These are phyloP conservation scores for Malacoraja senta DNA, from an alignment of 2,797 vertebrate species.

Conservation along the genomic window DNA sequence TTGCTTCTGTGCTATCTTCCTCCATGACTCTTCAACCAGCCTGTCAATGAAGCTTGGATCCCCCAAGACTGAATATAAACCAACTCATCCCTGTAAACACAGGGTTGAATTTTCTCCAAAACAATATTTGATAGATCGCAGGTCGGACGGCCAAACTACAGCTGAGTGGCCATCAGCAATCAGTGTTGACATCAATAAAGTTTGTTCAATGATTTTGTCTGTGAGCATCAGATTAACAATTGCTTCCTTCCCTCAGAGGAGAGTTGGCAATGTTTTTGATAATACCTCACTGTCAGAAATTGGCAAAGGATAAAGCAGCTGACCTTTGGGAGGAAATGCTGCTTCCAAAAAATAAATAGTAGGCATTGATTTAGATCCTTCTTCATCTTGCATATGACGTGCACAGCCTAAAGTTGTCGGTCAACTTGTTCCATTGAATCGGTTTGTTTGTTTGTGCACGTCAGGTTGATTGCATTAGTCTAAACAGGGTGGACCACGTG, in stretches of 20 bases:
- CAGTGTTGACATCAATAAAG: neutral
- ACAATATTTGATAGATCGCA: neutral
- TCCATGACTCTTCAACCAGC: too few relatives aligned
- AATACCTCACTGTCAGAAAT: slow-evolving; percentile 5
- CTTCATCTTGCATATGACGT: too few relatives aligned
- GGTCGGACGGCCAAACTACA: neutral
- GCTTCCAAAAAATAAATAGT: neutral
- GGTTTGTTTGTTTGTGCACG: too few relatives aligned
- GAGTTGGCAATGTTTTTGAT: slow-evolving; percentile 6
- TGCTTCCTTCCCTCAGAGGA: neutral
- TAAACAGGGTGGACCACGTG: too few relatives aligned
- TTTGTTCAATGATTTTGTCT: slow-evolving; percentile 15
- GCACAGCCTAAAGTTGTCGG: too few relatives aligned
- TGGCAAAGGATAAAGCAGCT: neutral
- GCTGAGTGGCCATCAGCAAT: neutral
- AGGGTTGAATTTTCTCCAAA: neutral
- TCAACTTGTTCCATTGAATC: too few relatives aligned
- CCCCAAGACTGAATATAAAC: neutral
- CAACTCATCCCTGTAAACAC: neutral
- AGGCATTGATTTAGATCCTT: neutral
- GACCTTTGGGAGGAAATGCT: neutral
- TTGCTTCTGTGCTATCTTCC: too few relatives aligned
- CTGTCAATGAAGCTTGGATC: too few relatives aligned
- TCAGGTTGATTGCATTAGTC: too few relatives aligned
- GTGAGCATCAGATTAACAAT: slow-evolving; percentile 3